Evolutionary conservation across 2,113 vertebrate genomes (phyloP), one percentile per base, ranked within the genome.

Genomic region (Corynorhinus townsendii): DNA sequence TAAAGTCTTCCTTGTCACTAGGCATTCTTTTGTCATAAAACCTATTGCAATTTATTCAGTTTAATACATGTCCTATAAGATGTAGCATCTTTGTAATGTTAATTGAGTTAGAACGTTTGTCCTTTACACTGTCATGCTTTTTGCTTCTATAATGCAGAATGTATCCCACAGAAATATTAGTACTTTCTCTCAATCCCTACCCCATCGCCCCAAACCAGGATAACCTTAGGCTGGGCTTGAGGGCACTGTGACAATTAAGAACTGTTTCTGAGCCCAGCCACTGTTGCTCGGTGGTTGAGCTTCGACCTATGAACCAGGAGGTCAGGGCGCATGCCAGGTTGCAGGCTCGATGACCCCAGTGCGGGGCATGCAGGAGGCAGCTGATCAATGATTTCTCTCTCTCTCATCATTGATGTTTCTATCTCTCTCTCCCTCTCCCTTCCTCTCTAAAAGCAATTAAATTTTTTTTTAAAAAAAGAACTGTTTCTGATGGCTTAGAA

Each of bases 11-110:
- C 14, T 79, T 56, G 11, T 82, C 49, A 69, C 83, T 76, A 56
- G 35, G 7, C 17, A 75, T 47, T 88, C 26, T 93, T 93, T 76
- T 96, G 47, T 84, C 54, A 86, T 92, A 93, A 90, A 79, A 96
- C n/a, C 49, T 95, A 8, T 59, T 93, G 17, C 30, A 45, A 90
- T 76, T 87, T 75, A 85, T 83, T 77, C 4, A 72, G 7, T 68
- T 72, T 62, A 40, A 93, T n/a, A 1, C 11, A n/a, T 81, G 69
- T 56, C 72, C 35, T 68, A 30, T 26, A 73, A 47, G 71, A 88
- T 64, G 72, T 6, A 52, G 19, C 73, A 71, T 82, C 9, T 52
- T 33, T 75, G 30, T 49, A 56, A 79, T 71, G 82, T 84, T 72
- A 71, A 73, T 43, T 92, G 64, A 80, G 8, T 68, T 89, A 52